Conservation (phyloP, 2,113 vertebrate species). For the Bambusicola thoracicus region DNA sequence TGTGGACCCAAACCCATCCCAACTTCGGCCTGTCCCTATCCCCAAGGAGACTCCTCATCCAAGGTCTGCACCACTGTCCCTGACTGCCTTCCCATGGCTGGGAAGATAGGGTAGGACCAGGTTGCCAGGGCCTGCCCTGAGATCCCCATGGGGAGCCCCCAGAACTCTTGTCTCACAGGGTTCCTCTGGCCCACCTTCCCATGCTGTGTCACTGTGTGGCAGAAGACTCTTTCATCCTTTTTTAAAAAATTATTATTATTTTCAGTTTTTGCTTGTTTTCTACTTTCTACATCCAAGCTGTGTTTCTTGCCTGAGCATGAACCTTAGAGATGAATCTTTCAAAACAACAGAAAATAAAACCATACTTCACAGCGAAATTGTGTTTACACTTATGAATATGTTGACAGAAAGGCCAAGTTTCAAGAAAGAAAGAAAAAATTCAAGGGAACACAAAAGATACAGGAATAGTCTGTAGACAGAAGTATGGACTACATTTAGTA, state of each 20-base stretch:
- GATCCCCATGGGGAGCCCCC: background rate
- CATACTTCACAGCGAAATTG: background rate
- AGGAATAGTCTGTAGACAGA: background rate
- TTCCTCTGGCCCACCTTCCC: background rate
- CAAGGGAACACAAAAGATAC: background rate
- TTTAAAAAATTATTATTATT: background rate
- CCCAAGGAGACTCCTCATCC: background rate
- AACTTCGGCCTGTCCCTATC: background rate
- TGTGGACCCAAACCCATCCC: background rate
- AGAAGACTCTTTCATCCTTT: rapidly evolving
- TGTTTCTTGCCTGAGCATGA: background rate
- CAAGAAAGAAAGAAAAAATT: background rate
- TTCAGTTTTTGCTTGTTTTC: background rate
- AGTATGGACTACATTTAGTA: background rate
- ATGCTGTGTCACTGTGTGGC: background rate
- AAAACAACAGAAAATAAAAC: background rate
- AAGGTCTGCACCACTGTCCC: background rate
- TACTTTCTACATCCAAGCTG: background rate
- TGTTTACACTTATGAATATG: background rate
- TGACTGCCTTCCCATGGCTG: background rate
- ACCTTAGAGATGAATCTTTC: background rate
- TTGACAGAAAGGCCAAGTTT: background rate
- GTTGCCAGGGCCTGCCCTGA: background rate
- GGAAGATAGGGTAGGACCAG: background rate
- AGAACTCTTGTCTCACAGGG: background rate